Base-by-base conservation (phyloP, 2,888 invertebrate genomes). In the Macropis europaea region DNA sequence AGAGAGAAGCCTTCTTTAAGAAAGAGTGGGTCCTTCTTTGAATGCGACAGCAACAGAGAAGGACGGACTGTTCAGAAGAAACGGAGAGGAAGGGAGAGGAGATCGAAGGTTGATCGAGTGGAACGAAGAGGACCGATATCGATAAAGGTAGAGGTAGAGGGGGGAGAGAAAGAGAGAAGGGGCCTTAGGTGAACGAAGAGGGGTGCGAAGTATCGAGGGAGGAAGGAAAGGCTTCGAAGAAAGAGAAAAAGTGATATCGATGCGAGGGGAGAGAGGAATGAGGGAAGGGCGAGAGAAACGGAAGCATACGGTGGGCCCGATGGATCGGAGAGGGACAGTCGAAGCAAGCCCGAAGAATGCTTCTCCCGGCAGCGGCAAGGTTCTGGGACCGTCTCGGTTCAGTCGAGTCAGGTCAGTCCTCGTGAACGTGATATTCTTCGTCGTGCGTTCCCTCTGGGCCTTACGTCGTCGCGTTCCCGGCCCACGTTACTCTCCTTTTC, bases 361-460 rank as follows among this genome's bases (percentile, higher is more conserved):
- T 79, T 82, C 79, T 78, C 81, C 53, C 64, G 80, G 83, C 77
- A 74, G 78, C 81, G 76, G 77, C 75, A 67, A 81, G 71, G 73
- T 64, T 82, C 83, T 76, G 83, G 79, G 81, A 72, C 81, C 83
- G 81, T 78, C 77, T 81, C 73, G 71, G 75, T 79, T 87, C 87
- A 89, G 90, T 90, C 87, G 87, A 87, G 87, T 87, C 87, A 89
- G 86, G 87, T 87, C 89, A 85, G 85, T 87, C 88, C 86, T 84
- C 86, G 85, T 83, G 84, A 84, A 88, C 86, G 85, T 76, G 83
- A 80, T 80, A 79, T 75, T 69, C 66, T 71, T 67, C 71, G 76
- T 66, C 61, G 72, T 70, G 64, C 64, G 74, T 80, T 76, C 72
- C n/a, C n/a, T 72, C 57, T 61, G 80, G 79, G 81, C 75, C 82